phyloP scores from a whole-genome alignment of 2,797 vertebrate species.

The Bradypus variegatus region DNA sequence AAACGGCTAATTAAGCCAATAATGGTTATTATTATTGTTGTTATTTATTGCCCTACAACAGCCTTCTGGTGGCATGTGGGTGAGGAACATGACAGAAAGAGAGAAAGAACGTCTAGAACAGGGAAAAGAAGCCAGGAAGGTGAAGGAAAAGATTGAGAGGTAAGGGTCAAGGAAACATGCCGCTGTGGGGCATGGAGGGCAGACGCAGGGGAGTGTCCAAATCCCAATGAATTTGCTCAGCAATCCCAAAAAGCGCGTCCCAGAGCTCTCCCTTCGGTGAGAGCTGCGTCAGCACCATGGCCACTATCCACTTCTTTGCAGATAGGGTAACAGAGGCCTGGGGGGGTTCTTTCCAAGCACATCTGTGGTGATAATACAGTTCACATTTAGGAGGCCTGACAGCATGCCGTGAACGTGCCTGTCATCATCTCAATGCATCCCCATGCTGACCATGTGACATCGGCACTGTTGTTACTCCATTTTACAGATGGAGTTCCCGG shows the following conservation, averaged over 20 bases:
- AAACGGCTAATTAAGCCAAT: not conserved
- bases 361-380: not conserved
- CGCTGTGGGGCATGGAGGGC: not conserved
- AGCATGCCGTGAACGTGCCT: not conserved
- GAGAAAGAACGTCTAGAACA: not conserved
- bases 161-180: not conserved
- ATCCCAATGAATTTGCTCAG: not conserved
- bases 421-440: not conserved
- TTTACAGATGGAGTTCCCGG: not conserved
- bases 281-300: not conserved
- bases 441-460: not conserved
- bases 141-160: not conserved
- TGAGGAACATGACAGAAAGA: not conserved
- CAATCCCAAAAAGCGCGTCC: not conserved
- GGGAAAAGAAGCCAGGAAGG: not conserved
- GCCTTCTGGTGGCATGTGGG: not conserved
- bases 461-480: not conserved
- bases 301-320: not conserved
- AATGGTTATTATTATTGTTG: not conserved
- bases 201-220: not conserved
- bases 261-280: not conserved
- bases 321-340: not conserved
- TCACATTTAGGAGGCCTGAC: not conserved
- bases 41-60: not conserved
- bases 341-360: not conserved